These are phyloP conservation scores for Trachelus iudaicus DNA, from an alignment of 2,888 invertebrate species.

Conservation along the genomic window DNA sequence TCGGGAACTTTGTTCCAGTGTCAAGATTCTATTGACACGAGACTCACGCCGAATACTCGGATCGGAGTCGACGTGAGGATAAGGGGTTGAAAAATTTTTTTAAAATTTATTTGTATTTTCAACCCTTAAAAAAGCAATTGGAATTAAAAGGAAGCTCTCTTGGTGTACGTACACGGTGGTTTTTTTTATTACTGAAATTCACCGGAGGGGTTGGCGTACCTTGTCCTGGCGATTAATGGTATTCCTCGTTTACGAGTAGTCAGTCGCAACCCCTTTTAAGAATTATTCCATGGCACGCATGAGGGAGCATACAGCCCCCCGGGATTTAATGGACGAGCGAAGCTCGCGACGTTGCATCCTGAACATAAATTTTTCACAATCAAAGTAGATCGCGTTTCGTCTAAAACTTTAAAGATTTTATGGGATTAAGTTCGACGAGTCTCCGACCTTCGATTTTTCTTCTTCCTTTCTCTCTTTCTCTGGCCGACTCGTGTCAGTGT, in stretches of 20 bases:
- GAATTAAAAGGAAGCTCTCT: not conserved
- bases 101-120: not conserved
- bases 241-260: not conserved
- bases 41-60: not conserved
- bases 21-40: conserved; percentile 13
- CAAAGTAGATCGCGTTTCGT: conserved; percentile 41
- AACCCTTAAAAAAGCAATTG: not conserved
- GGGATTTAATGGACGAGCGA: not conserved
- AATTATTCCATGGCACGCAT: not conserved
- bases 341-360: conserved; percentile 33
- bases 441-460: conserved; percentile 15
- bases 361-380: conserved; percentile 49
- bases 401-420: conserved; percentile 52
- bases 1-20: not conserved
- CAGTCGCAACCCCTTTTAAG: not conserved
- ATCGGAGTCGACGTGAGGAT: not conserved
- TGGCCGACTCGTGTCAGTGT: not conserved
- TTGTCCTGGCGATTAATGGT: not conserved
- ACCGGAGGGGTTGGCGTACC: not conserved
- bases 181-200: not conserved
- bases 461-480: conserved; percentile 12
- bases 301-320: not conserved
- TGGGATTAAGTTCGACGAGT: conserved; percentile 48
- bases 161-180: not conserved
- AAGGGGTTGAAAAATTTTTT: not conserved